phyloP scores from a whole-genome alignment of 2,797 vertebrate genomes.

The Helostoma temminkii region DNA sequence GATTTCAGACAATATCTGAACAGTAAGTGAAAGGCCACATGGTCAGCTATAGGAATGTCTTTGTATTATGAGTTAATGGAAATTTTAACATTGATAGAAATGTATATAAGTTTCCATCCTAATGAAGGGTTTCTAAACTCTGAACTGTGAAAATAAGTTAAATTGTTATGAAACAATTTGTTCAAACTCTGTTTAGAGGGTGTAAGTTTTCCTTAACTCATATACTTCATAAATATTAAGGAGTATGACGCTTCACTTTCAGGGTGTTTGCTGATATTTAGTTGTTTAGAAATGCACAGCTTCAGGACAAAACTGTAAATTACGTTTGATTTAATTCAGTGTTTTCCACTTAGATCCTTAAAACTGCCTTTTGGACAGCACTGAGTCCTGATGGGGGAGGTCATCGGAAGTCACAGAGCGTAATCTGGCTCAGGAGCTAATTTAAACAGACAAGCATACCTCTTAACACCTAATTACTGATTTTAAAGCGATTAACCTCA shows the following conservation, averaged over 20 bases:
- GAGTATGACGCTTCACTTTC: conserved; percentile 3
- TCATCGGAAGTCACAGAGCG: conserved; percentile 70
- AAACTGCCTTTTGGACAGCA: conserved; percentile 53
- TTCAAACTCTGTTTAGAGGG: conserved; percentile 10
- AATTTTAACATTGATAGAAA: conserved; percentile 4
- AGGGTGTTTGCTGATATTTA: conserved; percentile 22
- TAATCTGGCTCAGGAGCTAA: conserved; percentile 77
- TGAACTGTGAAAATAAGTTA: conserved; percentile 11
- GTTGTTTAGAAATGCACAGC: conserved; percentile 4
- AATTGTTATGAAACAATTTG: not conserved
- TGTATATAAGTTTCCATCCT: conserved; percentile 24
- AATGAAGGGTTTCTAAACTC: conserved; percentile 7
- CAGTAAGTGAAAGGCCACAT: conserved; percentile 20
- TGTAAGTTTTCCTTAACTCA: not conserved
- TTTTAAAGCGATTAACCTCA: conserved; percentile 82
- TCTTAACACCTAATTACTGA: conserved; percentile 83
- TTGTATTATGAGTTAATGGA: conserved; percentile 24
- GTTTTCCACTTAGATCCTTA: conserved; percentile 40
- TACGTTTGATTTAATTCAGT: conserved; percentile 15
- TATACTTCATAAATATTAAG: not conserved
- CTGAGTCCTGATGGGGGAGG: conserved; percentile 53
- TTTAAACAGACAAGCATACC: conserved; percentile 80
- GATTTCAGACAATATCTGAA: conserved; percentile 15
- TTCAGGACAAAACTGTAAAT: not conserved
- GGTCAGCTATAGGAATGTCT: conserved; percentile 29